A percentile compares a stretch with the other conserved stretches of the same genome.
phyloP scores from a whole-genome alignment of 2,888 invertebrate genomes.

The Caenorhabditis plicata region DNA sequence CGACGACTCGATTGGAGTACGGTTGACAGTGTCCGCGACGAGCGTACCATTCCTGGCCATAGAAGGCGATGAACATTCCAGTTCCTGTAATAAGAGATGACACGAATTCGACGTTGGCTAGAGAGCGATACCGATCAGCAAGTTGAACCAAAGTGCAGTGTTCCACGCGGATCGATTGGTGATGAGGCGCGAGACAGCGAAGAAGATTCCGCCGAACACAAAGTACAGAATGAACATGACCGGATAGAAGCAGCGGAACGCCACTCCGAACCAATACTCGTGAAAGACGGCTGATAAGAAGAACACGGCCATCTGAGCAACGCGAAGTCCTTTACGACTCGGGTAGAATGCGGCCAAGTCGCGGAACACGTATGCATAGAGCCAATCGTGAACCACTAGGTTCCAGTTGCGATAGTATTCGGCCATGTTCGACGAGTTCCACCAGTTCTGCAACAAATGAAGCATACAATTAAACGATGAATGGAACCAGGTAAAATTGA shows the following conservation, averaged over 20 bases:
- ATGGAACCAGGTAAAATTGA: constrained; percentile 73
- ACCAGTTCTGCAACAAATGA: constrained; percentile 79
- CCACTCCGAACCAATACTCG: constrained; percentile 80
- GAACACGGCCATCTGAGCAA: constrained; percentile 75
- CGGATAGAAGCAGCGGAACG: constrained; percentile 85
- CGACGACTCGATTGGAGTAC: constrained; percentile 30
- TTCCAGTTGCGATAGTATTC: constrained; percentile 90
- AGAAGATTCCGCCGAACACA: constrained; percentile 71
- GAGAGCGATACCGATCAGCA: constrained; percentile 73
- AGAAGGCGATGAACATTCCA: constrained; percentile 62
- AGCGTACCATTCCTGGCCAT: constrained; percentile 78
- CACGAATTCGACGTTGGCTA: no score
- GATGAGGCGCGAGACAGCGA: constrained; percentile 69
- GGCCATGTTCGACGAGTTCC: constrained; percentile 83
- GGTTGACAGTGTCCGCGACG: constrained; percentile 65
- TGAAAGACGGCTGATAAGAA: constrained; percentile 83
- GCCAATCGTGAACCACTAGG: constrained; percentile 89
- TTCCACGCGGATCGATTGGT: constrained; percentile 73
- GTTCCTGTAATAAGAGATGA: constrained; percentile 39
- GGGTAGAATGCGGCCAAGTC: constrained; percentile 39
- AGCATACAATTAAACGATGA: background rate
- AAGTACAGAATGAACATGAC: constrained; percentile 80
- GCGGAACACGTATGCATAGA: constrained; percentile 77
- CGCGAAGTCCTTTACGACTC: constrained; percentile 37
- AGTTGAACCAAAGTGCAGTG: constrained; percentile 80